Base-by-base conservation (phyloP, 2,113 vertebrate genomes). In the Oreochromis spilurus region DNA sequence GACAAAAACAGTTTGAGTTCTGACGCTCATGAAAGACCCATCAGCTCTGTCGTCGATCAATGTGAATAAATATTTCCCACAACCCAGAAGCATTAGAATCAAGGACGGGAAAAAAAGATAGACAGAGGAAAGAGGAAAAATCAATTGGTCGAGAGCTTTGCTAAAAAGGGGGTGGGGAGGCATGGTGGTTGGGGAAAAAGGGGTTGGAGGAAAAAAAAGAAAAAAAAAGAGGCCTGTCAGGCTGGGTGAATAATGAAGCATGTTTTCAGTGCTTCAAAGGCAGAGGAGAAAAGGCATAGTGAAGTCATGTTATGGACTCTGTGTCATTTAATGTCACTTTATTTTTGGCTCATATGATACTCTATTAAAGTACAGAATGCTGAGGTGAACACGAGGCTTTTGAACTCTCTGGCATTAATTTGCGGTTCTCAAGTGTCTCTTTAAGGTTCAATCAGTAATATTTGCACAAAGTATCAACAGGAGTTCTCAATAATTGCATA, bases 41-140 rank as follows among this genome's bases (percentile, higher is more conserved):
- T 96, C 95, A 93, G 93, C 91, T 90, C 86, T 52, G 81, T 84
- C 87, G 84, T 87, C 86, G 93, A 96, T 96, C 95, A 95, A 96
- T 96, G 93, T 88, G 93, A 96, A 96, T 95, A 95, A 95, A 96
- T 95, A 96, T 96, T 96, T 96, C 95, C 96, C 96, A 96, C 95
- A 96, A 94, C 91, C 93, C 91, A 93, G 92, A 94, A 95, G 93
- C 88, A 91, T 94, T 90, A 91, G 92, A 95, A 94, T 94, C 90
- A 93, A 94, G 91, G 87, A 62, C 48, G 17, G 29, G 9, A 5
- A 85, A 87, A 82, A 79, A 53, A 72, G 80, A 91, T 75, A 92
- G 89, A 90, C 54, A 81, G 79, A 88, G 77, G 86, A 90, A 88
- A 87, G 84, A 79, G 85, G 79, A 83, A 92, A 93, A 95, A 93